Evolutionary conservation across 2,888 invertebrate species (phyloP).

Genomic region (Helicoverpa assulta): DNA sequence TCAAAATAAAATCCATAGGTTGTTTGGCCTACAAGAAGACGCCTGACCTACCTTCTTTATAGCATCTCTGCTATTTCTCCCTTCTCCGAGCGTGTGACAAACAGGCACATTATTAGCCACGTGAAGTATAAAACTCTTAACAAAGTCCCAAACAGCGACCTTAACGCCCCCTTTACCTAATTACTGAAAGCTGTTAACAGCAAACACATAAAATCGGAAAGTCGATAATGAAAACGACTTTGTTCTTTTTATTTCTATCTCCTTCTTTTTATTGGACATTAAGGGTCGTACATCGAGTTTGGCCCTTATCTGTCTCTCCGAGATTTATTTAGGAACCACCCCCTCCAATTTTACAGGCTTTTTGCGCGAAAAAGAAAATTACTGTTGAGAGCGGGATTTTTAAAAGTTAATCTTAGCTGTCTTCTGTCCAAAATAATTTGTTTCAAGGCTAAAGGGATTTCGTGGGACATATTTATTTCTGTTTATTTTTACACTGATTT

Average conservation of each 20-base stretch:
- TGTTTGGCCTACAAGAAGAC: too few relatives aligned
- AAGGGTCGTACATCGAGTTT: conserved; percentile 68
- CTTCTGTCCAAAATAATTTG: conserved; percentile 58
- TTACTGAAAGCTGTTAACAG: conserved; percentile 43
- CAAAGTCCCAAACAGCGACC: conserved; percentile 24
- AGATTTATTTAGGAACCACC: conserved; percentile 75
- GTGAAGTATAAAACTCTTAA: conserved; percentile 1
- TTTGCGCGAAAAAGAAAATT: conserved; percentile 56
- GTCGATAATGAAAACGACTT: conserved; percentile 62
- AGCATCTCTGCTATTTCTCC: too few relatives aligned
- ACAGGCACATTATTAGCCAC: conserved; percentile 4
- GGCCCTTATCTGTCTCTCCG: conserved; percentile 74
- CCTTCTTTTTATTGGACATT: conserved; percentile 75
- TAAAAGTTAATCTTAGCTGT: conserved; percentile 59
- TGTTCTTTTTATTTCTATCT: conserved; percentile 68
- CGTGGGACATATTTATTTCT: conserved; percentile 37
- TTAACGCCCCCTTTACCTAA: conserved; percentile 28
- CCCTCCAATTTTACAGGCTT: conserved; percentile 60
- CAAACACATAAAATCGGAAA: conserved; percentile 53
- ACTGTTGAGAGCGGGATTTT: conserved; percentile 57
- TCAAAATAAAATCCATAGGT: too few relatives aligned
- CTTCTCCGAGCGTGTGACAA: not conserved
- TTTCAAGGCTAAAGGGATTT: conserved; percentile 44
- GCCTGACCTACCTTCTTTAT: too few relatives aligned
- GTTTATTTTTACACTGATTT: conserved; percentile 21